A percentile compares a stretch with the other conserved stretches of the same genome.
These are phyloP conservation scores for Helicoverpa zea DNA, from an alignment of 1,140 invertebrate species.

Conservation along the genomic window DNA sequence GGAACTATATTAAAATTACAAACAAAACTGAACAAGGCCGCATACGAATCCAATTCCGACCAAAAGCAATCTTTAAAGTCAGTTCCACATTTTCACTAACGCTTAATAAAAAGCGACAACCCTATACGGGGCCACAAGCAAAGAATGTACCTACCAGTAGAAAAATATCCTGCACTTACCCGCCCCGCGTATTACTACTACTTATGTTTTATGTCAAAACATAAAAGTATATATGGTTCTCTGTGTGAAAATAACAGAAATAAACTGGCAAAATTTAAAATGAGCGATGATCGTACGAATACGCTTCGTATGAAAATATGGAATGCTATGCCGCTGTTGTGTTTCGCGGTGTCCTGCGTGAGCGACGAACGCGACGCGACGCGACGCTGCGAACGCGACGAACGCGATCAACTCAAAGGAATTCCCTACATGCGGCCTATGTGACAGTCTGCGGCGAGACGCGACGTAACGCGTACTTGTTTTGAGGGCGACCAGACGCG, in stretches of 20 bases:
- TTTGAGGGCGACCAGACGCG: too few relatives aligned
- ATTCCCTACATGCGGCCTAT: too few relatives aligned
- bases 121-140: conserved; percentile 28
- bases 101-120: conserved; percentile 27
- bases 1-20: background rate
- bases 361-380: too few relatives aligned
- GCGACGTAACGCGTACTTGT: too few relatives aligned
- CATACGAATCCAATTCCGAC: conserved; percentile 16
- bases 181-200: conserved; percentile 41
- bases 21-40: background rate
- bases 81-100: conserved; percentile 16
- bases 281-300: conserved; percentile 28
- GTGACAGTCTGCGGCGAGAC: too few relatives aligned
- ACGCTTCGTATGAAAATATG: conserved; percentile 1
- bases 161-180: conserved; percentile 51
- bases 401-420: too few relatives aligned
- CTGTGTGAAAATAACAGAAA: conserved; percentile 41
- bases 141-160: conserved; percentile 34
- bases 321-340: background rate
- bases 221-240: conserved; percentile 50
- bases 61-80: conserved; percentile 18
- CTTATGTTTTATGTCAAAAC: conserved; percentile 53
- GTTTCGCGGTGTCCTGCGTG: too few relatives aligned
- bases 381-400: too few relatives aligned
- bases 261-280: conserved; percentile 43